A percentile compares a stretch with the other conserved stretches of the same genome.
Conservation (phyloP, 2,113 vertebrate genomes). For the Brachyistius frenatus region DNA sequence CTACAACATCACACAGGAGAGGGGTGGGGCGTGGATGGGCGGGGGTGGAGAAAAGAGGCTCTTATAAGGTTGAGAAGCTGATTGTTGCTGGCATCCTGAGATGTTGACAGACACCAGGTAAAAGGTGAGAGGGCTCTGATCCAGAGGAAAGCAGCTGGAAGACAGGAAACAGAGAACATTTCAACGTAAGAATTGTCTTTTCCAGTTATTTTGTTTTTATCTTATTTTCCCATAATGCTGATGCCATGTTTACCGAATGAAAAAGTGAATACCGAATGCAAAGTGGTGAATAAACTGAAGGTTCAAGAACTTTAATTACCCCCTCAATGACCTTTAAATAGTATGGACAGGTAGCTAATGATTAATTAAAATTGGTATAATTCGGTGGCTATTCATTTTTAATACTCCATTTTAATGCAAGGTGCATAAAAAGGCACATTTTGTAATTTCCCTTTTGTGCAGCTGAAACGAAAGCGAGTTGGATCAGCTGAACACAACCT, state of each 20-base stretch:
- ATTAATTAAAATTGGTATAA: neutral
- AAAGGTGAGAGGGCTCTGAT: constrained; percentile 69
- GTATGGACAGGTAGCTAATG: neutral
- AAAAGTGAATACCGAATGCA: neutral
- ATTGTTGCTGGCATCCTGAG: constrained; percentile 86
- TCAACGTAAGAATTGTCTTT: neutral
- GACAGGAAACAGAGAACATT: constrained; percentile 33
- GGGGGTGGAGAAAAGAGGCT: constrained; percentile 80
- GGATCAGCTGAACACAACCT: too few relatives aligned
- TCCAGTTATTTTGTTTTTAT: neutral
- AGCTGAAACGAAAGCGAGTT: too few relatives aligned
- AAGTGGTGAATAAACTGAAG: neutral
- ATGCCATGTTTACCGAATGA: neutral
- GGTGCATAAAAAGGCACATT: too few relatives aligned
- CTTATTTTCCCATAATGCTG: neutral
- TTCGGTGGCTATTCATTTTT: neutral
- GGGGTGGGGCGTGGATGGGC: constrained; percentile 78
- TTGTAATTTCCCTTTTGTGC: too few relatives aligned
- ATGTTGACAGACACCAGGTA: constrained; percentile 87
- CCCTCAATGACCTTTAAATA: neutral
- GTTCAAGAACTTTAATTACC: neutral
- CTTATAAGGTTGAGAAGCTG: constrained; percentile 83
- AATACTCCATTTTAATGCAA: too few relatives aligned
- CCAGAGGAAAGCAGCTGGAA: constrained; percentile 64
- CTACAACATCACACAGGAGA: constrained; percentile 91